phyloP scores from a whole-genome alignment of 1,140 invertebrate genomes.

The Caenorhabditis remanei region DNA sequence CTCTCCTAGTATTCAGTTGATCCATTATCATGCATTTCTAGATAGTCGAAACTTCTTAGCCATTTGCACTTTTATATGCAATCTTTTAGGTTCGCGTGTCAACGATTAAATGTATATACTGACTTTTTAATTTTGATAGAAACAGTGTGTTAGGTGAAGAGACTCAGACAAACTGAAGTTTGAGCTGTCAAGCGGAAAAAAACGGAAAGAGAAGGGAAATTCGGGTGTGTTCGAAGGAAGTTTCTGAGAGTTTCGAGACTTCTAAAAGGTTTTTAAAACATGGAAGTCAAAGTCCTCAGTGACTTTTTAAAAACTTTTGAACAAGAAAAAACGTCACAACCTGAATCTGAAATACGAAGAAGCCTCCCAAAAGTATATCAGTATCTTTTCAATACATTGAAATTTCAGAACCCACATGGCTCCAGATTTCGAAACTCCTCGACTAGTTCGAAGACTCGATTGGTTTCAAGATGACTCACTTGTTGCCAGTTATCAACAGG shows the following conservation, averaged over 20 bases:
- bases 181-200: constrained; percentile 50
- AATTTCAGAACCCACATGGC: constrained; percentile 66
- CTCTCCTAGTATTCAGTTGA: not conserved
- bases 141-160: not conserved
- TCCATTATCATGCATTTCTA: not conserved
- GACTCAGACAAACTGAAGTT: not conserved
- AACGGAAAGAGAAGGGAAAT: constrained; percentile 27
- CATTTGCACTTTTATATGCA: constrained; percentile 29
- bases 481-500: constrained; percentile 66
- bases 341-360: not conserved
- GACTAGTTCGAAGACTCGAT: constrained; percentile 64
- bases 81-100: not conserved
- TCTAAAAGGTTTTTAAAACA: constrained; percentile 30
- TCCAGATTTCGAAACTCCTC: constrained; percentile 67
- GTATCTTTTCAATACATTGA: not conserved
- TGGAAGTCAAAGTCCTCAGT: constrained; percentile 3
- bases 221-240: constrained; percentile 42
- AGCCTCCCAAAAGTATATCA: not conserved
- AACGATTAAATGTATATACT: constrained; percentile 32
- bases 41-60: not conserved
- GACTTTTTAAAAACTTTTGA: not conserved
- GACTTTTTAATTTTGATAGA: constrained; percentile 39
- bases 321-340: not conserved
- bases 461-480: constrained; percentile 67
- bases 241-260: constrained; percentile 40